A percentile compares a stretch with the other conserved stretches of the same genome.
Conservation (phyloP, 1,140 invertebrate genomes). For the Octopus sinensis region DNA sequence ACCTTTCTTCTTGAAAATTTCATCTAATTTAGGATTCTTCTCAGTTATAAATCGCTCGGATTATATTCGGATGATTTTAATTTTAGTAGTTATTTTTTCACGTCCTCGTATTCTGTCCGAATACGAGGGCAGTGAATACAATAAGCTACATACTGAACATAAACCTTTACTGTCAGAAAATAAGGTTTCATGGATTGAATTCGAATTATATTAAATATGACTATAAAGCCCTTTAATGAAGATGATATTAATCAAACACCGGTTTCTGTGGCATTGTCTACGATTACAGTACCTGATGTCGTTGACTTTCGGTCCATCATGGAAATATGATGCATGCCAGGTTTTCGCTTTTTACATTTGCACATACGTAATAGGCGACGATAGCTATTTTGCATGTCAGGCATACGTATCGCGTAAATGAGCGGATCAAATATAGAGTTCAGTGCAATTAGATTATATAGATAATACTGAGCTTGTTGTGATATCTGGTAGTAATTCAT, state of each 20-base stretch:
- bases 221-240: not conserved
- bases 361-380: constrained; percentile 26
- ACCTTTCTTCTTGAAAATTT: too few species aligned
- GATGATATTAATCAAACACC: not conserved
- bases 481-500: constrained; percentile 26
- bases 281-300: not conserved
- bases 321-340: constrained; percentile 6
- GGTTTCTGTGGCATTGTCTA: not conserved
- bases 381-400: constrained; percentile 56
- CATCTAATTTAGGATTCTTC: too few species aligned
- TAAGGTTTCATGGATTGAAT: too few species aligned
- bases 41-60: too few species aligned
- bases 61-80: too few species aligned
- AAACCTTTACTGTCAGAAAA: too few species aligned
- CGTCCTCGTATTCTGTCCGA: too few species aligned
- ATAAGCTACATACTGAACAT: too few species aligned
- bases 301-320: constrained; percentile 9
- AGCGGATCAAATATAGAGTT: constrained; percentile 70
- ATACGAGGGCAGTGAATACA: too few species aligned
- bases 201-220: too few species aligned
- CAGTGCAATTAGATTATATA: constrained; percentile 61
- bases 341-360: constrained; percentile 16
- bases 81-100: too few species aligned
- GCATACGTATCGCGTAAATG: constrained; percentile 70
- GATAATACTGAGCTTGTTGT: constrained; percentile 37